Percentiles rank a stretch among this genome's conserved stretches.
phyloP scores from a whole-genome alignment of 2,113 vertebrate species.

The Pholis gunnellus region DNA sequence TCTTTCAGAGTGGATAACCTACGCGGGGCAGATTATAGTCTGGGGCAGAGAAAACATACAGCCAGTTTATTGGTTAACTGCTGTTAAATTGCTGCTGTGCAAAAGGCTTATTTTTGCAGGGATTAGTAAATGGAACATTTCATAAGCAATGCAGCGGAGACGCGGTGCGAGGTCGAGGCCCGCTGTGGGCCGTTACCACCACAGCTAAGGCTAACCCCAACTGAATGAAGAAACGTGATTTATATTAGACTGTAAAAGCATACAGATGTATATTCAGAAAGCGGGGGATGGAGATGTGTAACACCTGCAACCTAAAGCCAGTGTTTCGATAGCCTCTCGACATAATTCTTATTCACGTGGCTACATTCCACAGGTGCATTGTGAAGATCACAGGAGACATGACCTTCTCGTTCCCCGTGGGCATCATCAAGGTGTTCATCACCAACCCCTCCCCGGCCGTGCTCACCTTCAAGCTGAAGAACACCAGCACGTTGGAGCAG shows the following conservation, averaged over 20 bases:
- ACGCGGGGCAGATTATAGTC: conserved; percentile 73
- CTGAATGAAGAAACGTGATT: conserved; percentile 16
- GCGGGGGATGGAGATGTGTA: neutral
- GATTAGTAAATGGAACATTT: conserved; percentile 83
- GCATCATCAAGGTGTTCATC: conserved; percentile 97
- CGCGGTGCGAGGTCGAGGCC: conserved; percentile 48
- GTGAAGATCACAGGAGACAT: conserved; percentile 99
- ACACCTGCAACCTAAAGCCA: neutral
- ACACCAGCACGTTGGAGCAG: conserved; percentile 93
- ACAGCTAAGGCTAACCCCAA: conserved; percentile 8
- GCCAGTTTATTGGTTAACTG: conserved; percentile 82
- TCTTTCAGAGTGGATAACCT: conserved; percentile 81
- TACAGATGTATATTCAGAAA: neutral
- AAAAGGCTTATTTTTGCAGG: conserved; percentile 77
- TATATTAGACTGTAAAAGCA: conserved; percentile 4
- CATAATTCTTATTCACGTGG: neutral
- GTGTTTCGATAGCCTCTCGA: neutral
- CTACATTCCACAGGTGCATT: conserved; percentile 87
- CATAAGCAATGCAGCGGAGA: conserved; percentile 70
- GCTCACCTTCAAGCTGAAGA: conserved; percentile 94
- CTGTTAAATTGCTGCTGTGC: conserved; percentile 78
- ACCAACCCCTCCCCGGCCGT: conserved; percentile 92
- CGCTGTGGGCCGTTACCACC: conserved; percentile 35
- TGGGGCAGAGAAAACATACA: conserved; percentile 78
- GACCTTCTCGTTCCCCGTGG: conserved; percentile 96